Base-by-base conservation (phyloP, 2,113 vertebrate species). In the Prionailurus bengalensis region DNA sequence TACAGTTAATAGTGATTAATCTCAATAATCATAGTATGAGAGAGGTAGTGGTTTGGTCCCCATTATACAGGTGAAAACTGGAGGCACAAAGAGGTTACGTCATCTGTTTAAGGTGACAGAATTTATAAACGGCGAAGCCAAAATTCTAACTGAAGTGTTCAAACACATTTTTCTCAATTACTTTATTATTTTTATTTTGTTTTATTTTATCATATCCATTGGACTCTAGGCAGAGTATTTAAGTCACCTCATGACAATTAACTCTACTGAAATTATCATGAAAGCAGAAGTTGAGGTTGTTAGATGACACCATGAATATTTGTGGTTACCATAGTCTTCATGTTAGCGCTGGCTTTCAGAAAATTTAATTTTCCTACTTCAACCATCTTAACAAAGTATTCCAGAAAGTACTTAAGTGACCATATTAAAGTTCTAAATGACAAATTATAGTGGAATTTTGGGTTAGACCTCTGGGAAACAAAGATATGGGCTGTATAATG, bases 361-460 rank as follows among this genome's bases (percentile, higher is more conserved):
- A 95, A 79, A 92, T 97, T 96, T 83, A 74, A 90, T 96, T 96
- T 98, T 95, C 25, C 36, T 85, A 63, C 78, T 96, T 81, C 15
- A 94, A 16, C 25, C 17, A 76, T 58, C 39, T 78, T 93, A 78
- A 87, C 45, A 93, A 97, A 84, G 27, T 98, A 80, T 97, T 73
- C 85, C 63, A 96, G 31, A 89, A 85, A 51, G 31, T 82, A 45
- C 63, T 97, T 85, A 92, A 92, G 33, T 65, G 45, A 95, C 71
- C 10, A 48, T 95, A 96, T 71, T 96, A 79, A 97, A 95, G 15
- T 90, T 61, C 74, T 55, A 14, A 84, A 95, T 97, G 84, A 97
- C 27, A 96, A 97, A 95, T 88, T 92, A 82, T 92, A 90, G 70
- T 88, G 88, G 87, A 82, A 91, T 93, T 91, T 81, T 53, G 68